Evolutionary conservation across 1,140 invertebrate genomes (phyloP), one percentile per base, ranked within the genome.

Genomic region (Zeugodacus cucurbitae): DNA sequence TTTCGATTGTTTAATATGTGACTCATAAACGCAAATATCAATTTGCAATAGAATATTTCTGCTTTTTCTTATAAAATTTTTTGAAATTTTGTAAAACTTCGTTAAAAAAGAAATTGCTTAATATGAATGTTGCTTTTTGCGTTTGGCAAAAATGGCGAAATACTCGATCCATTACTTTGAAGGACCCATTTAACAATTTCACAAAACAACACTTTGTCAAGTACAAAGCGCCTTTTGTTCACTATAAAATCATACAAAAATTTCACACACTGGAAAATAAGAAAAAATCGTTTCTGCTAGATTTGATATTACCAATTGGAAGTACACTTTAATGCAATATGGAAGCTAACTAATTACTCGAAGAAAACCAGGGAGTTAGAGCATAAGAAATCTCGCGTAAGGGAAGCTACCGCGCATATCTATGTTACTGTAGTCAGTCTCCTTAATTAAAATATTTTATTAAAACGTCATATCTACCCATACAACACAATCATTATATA

Each of bases 401-500:
- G 11, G 41, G 26, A 58, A 87, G 86, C 86, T 62, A 87, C 58
- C 37, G 17, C 11, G 48, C 48, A 54, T 82, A 17, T 57, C n/a
- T 17, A 20, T 58, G 54, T 87, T 59, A 54, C 14, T 17, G 86
- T 34, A 57, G 26, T 87, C 86, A 87, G 54, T 87, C 86, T 59
- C 59, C 29, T 20, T 59, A 59, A 44, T 87, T 41, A 87, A 87
- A 37, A 41, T 8, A 87, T 87, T 59, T 87, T 26, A 62, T 62
- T 57, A 82, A 82, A 74, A 41, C 32, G 20, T 74, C 70, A 41
- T 41, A 74, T 41, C 32, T 74, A 74, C 70, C 7, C 8, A 17
- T 17, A 54, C 48, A 74, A 74, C 20, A 34, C 37, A 74, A 44
- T 17, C 22, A 20, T 74, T 74, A 41, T 74, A 41, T 74, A 22